phyloP scores from a whole-genome alignment of 2,113 vertebrate species.

The Periophthalmus modestus region DNA sequence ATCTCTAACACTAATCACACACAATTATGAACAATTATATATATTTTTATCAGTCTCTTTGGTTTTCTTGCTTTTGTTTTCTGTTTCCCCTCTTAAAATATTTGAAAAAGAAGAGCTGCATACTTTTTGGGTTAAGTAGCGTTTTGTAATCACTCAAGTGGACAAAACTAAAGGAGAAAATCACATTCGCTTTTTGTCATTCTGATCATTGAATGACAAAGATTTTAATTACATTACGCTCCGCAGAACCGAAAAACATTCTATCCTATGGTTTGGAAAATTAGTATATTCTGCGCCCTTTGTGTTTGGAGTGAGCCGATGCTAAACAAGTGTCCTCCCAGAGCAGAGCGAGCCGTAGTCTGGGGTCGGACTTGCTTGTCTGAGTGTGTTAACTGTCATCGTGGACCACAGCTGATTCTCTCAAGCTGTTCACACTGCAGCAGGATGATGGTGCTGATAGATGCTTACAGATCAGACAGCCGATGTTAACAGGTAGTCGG shows the following conservation, averaged over 20 bases:
- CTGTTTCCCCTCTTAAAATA: too few relatives aligned
- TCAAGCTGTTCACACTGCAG: conserved; percentile 13
- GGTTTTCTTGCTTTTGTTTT: too few relatives aligned
- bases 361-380: conserved; percentile 3
- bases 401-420: conserved; percentile 12
- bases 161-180: neutral
- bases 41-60: too few relatives aligned
- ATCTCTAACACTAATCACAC: too few relatives aligned
- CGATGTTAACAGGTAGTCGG: conserved; percentile 16
- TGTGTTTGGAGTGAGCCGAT: neutral
- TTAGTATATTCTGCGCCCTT: neutral
- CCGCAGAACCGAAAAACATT: neutral
- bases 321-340: conserved; percentile 18
- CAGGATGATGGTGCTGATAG: conserved; percentile 16
- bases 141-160: too few relatives aligned
- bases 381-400: conserved; percentile 15
- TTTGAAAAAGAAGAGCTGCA: neutral
- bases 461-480: conserved; percentile 8
- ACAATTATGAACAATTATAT: too few relatives aligned
- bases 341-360: conserved; percentile 6
- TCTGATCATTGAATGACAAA: neutral
- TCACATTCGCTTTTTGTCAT: neutral
- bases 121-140: too few relatives aligned
- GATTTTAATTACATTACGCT: neutral
- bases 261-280: neutral